phyloP scores from a whole-genome alignment of 2,113 vertebrate genomes.

The Gadus macrocephalus region DNA sequence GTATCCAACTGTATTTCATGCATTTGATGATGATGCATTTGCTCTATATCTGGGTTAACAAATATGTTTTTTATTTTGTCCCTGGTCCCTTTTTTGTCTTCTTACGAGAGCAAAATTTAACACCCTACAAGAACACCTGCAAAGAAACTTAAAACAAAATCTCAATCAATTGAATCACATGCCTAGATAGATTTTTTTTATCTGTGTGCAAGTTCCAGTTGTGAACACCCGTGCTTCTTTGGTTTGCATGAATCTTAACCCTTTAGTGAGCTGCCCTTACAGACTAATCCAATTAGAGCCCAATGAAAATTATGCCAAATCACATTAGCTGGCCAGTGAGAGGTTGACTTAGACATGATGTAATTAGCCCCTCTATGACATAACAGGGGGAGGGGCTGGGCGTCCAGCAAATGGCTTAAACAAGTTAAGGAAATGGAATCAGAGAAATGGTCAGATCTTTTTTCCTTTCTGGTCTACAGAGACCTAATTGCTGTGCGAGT shows the following conservation, averaged over 20 bases:
- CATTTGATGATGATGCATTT: too few relatives aligned
- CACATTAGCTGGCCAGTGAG: conserved; percentile 64
- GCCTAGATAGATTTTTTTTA: too few relatives aligned
- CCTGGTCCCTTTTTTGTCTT: too few relatives aligned
- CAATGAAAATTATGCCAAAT: conserved; percentile 69
- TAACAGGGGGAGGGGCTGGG: conserved; percentile 25
- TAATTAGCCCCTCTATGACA: conserved; percentile 61
- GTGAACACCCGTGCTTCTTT: background rate
- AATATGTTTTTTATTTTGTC: too few relatives aligned
- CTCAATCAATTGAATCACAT: too few relatives aligned
- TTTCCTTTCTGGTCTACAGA: conserved; percentile 18
- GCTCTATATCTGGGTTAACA: too few relatives aligned
- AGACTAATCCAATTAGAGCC: conserved; percentile 66
- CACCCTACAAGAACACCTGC: too few relatives aligned
- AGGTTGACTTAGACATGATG: conserved; percentile 66
- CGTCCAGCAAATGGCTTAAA: conserved; percentile 63
- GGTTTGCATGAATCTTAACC: conserved; percentile 35
- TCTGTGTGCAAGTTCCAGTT: too few relatives aligned
- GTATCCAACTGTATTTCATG: too few relatives aligned
- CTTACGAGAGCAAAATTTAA: too few relatives aligned
- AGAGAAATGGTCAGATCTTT: conserved; percentile 22
- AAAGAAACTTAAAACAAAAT: too few relatives aligned
- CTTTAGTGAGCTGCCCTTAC: conserved; percentile 23
- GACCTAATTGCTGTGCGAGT: background rate
- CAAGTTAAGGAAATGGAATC: conserved; percentile 66